Evolutionary conservation across 1,140 invertebrate genomes (phyloP).

Genomic region (Trialeurodes vaporariorum): DNA sequence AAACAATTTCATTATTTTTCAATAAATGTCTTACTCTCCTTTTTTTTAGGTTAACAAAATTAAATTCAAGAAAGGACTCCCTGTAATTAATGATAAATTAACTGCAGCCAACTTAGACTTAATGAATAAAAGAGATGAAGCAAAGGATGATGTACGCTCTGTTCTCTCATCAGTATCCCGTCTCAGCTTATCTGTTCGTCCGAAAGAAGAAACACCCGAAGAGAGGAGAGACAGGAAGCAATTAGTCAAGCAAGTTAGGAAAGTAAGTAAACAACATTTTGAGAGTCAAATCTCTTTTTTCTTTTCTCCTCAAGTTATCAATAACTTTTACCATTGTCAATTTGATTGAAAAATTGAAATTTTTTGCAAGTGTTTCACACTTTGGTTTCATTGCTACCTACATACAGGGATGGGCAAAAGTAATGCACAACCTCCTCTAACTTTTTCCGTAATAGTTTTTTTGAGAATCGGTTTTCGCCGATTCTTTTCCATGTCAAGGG

Average conservation of each 20-base stretch:
- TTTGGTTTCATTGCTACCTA: too few relatives aligned
- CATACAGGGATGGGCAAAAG: too few relatives aligned
- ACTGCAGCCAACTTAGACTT: slow-evolving; percentile 54
- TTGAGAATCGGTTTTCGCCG: too few relatives aligned
- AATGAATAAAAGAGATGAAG: slow-evolving; percentile 37
- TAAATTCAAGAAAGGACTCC: slow-evolving; percentile 55
- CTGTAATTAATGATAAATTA: slow-evolving; percentile 45
- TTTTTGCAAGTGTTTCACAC: too few relatives aligned
- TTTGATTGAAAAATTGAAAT: too few relatives aligned
- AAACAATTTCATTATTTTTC: too few relatives aligned
- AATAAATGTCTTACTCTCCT: too few relatives aligned
- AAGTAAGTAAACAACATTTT: slow-evolving; percentile 33
- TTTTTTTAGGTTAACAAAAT: slow-evolving; percentile 41
- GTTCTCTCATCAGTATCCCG: slow-evolving; percentile 52
- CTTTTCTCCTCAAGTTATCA: background rate
- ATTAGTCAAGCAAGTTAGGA: slow-evolving; percentile 67
- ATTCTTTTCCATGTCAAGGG: too few relatives aligned
- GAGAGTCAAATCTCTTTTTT: slow-evolving; percentile 3
- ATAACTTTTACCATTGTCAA: too few relatives aligned
- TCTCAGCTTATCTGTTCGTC: slow-evolving; percentile 50
- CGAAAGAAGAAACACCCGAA: slow-evolving; percentile 69
- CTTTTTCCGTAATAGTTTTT: too few relatives aligned
- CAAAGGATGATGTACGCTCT: slow-evolving; percentile 43
- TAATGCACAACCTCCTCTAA: too few relatives aligned
- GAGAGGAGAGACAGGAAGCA: slow-evolving; percentile 71